phyloP scores from a whole-genome alignment of 2,888 invertebrate species.

The Pollenia labialis region DNA sequence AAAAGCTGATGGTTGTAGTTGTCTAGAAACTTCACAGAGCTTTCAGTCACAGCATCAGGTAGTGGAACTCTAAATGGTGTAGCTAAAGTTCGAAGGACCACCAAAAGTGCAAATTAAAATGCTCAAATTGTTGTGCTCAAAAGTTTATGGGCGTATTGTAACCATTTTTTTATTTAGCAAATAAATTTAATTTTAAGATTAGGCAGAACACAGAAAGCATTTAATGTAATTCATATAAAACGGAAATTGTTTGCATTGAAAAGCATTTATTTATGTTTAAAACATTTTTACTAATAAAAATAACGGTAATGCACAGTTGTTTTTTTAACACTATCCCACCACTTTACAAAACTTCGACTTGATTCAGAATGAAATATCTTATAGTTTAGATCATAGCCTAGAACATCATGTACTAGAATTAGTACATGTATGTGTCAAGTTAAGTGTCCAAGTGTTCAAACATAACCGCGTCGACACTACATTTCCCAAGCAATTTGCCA shows the following conservation, averaged over 20 bases:
- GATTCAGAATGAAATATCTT: too few species aligned
- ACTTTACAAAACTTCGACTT: too few species aligned
- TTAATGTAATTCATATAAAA: too few species aligned
- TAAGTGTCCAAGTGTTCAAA: too few species aligned
- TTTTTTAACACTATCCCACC: too few species aligned
- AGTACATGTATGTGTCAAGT: too few species aligned
- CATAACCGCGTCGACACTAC: too few species aligned
- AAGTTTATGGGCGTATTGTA: neutral
- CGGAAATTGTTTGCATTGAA: conserved; percentile 11
- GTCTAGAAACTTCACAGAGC: neutral
- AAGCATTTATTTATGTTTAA: conserved; percentile 32
- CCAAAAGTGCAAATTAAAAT: neutral
- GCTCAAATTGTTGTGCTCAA: conserved; percentile 43
- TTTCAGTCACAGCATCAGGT: neutral
- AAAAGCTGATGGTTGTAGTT: conserved; percentile 53
- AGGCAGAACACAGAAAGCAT: too few species aligned
- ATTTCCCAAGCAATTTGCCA: too few species aligned
- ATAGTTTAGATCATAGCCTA: too few species aligned
- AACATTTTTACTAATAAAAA: neutral
- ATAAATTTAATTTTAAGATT: neutral
- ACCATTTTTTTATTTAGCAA: neutral
- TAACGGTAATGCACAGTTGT: conserved; percentile 22
- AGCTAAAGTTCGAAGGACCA: neutral
- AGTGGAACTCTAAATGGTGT: conserved; percentile 51
- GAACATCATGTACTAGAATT: too few species aligned